Conservation (phyloP, 2,113 vertebrate species). For the Mugil cephalus region DNA sequence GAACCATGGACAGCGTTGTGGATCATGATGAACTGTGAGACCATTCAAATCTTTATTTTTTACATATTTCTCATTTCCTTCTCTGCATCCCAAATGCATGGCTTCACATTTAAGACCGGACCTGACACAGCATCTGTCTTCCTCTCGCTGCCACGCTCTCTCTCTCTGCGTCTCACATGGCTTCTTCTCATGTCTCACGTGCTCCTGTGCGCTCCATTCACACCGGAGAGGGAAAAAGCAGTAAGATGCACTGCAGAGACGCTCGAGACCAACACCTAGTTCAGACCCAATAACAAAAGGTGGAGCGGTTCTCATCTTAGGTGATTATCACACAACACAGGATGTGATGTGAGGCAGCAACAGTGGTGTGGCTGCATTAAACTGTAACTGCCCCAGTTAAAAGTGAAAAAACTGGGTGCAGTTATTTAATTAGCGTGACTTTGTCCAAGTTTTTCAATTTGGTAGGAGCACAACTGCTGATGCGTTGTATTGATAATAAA, state of each 20-base stretch:
- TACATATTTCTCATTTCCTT: background rate
- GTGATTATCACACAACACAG: background rate
- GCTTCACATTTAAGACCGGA: constrained; percentile 35
- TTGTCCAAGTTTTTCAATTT: background rate
- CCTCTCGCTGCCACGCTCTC: constrained; percentile 42
- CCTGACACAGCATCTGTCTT: constrained; percentile 34
- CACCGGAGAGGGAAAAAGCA: constrained; percentile 1
- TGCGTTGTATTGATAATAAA: constrained; percentile 41
- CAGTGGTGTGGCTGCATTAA: background rate
- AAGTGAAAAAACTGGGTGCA: constrained; percentile 35
- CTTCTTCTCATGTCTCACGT: constrained; percentile 49
- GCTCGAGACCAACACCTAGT: background rate
- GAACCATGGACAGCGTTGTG: too few relatives aligned
- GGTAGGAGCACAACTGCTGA: constrained; percentile 37
- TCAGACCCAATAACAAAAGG: constrained; percentile 11
- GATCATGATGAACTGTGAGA: too few relatives aligned
- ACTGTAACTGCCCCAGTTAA: constrained; percentile 23
- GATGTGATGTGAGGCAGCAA: background rate
- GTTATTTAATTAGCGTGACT: constrained; percentile 44
- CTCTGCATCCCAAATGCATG: background rate
- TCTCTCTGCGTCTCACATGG: constrained; percentile 60
- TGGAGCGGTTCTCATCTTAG: background rate
- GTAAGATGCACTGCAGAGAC: constrained; percentile 7
- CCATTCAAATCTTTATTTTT: too few relatives aligned
- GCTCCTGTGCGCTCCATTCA: constrained; percentile 20